Percentiles rank a stretch among this genome's conserved stretches.
phyloP scores from a whole-genome alignment of 2,888 invertebrate genomes.

The Chrysolina oricalcia region DNA sequence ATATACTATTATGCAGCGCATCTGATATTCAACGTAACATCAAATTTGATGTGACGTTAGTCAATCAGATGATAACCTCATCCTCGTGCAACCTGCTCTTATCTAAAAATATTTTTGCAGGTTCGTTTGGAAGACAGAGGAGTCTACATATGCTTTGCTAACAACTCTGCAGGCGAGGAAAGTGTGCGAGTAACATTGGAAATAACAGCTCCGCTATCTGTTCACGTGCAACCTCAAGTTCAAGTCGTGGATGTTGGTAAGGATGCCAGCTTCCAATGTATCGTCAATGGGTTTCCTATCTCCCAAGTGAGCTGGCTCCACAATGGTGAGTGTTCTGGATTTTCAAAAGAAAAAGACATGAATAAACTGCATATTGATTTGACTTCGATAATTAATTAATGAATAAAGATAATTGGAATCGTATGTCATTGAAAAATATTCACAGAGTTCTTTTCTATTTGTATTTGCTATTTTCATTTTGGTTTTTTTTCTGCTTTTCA shows the following conservation, averaged over 20 bases:
- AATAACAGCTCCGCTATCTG: conserved; percentile 87
- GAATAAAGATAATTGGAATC: background rate
- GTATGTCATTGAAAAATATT: too few relatives aligned
- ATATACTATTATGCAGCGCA: too few relatives aligned
- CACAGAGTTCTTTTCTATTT: too few relatives aligned
- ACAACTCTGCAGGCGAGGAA: conserved; percentile 91
- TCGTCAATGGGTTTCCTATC: conserved; percentile 89
- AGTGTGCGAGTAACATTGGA: conserved; percentile 84
- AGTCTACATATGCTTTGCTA: conserved; percentile 91
- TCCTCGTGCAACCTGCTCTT: too few relatives aligned
- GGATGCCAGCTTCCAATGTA: conserved; percentile 90
- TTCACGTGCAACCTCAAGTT: conserved; percentile 85
- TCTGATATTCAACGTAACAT: too few relatives aligned
- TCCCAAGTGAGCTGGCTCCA: conserved; percentile 87
- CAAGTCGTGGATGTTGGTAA: conserved; percentile 89
- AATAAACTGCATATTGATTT: too few relatives aligned
- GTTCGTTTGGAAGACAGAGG: conserved; percentile 86
- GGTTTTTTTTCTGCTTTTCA: too few relatives aligned
- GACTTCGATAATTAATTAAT: too few relatives aligned
- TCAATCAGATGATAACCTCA: too few relatives aligned
- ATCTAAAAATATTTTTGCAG: conserved; percentile 62
- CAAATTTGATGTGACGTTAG: too few relatives aligned
- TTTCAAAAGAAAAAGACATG: too few relatives aligned
- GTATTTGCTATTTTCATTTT: too few relatives aligned
- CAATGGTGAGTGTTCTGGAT: conserved; percentile 73